Conservation (phyloP, 1,140 invertebrate species). For the Drosophila pseudoananassae region DNA sequence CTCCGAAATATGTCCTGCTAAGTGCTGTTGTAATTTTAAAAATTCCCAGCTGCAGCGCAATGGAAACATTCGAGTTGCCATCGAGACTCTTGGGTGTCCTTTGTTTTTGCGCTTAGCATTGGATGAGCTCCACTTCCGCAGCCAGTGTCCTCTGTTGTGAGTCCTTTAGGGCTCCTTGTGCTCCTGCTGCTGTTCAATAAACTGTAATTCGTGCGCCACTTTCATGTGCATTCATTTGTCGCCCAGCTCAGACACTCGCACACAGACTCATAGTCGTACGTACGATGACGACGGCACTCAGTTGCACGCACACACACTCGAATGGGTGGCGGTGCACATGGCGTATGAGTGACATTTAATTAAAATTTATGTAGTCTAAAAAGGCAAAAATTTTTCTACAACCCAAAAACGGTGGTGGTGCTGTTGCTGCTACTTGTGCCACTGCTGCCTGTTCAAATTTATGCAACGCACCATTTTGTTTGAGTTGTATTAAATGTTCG, state of each 20-base stretch:
- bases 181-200: conserved; percentile 67
- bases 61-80: neutral
- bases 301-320: conserved; percentile 43
- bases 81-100: conserved; percentile 21
- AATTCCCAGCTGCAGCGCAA: conserved; percentile 15
- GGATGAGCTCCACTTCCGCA: conserved; percentile 3
- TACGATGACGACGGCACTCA: conserved; percentile 16
- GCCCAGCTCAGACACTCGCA: conserved; percentile 34
- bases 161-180: conserved; percentile 6
- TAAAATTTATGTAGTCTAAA: conserved; percentile 80
- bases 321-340: conserved; percentile 61
- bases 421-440: conserved; percentile 20
- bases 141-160: conserved; percentile 7
- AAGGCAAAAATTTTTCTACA: conserved; percentile 66
- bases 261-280: conserved; percentile 3
- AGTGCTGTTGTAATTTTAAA: conserved; percentile 15
- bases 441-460: conserved; percentile 64
- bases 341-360: conserved; percentile 82
- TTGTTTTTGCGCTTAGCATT: conserved; percentile 20
- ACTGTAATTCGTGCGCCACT: conserved; percentile 78
- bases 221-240: conserved; percentile 75
- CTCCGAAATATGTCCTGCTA: conserved; percentile 2
- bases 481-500: conserved; percentile 78
- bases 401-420: conserved; percentile 10
- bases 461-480: conserved; percentile 79